Conservation (phyloP, 2,113 vertebrate species). For the Macrotis lagotis region DNA sequence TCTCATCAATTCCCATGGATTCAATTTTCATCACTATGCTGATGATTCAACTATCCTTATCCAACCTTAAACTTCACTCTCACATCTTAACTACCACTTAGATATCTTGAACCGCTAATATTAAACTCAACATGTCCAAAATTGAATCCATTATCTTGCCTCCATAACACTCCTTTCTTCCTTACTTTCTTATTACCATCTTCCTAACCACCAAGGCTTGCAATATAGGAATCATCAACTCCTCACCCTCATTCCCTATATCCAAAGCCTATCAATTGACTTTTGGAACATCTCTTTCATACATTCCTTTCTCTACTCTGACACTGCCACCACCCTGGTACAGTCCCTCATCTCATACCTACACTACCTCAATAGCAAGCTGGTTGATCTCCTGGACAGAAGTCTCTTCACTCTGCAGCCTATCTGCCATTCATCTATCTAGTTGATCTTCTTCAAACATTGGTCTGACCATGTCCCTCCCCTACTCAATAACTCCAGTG, state of each 20-base stretch:
- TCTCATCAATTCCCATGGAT: not conserved
- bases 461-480: not conserved
- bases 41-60: not conserved
- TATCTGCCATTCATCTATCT: not conserved
- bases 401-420: not conserved
- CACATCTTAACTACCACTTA: not conserved
- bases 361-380: not conserved
- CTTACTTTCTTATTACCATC: not conserved
- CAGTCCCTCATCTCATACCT: not conserved
- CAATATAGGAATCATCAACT: not conserved
- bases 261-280: not conserved
- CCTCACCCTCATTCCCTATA: not conserved
- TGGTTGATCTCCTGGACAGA: too few species aligned
- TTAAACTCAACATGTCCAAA: not conserved
- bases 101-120: not conserved
- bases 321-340: not conserved
- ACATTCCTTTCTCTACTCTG: not conserved
- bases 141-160: not conserved
- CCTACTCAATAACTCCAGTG: not conserved
- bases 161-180: not conserved
- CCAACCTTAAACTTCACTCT: not conserved
- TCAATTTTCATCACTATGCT: not conserved
- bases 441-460: slow-evolving; percentile 7
- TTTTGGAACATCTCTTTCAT: not conserved
- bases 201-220: not conserved